These are phyloP conservation scores for Bombus impatiens DNA, from an alignment of 1,140 invertebrate genomes.

Conservation along the genomic window DNA sequence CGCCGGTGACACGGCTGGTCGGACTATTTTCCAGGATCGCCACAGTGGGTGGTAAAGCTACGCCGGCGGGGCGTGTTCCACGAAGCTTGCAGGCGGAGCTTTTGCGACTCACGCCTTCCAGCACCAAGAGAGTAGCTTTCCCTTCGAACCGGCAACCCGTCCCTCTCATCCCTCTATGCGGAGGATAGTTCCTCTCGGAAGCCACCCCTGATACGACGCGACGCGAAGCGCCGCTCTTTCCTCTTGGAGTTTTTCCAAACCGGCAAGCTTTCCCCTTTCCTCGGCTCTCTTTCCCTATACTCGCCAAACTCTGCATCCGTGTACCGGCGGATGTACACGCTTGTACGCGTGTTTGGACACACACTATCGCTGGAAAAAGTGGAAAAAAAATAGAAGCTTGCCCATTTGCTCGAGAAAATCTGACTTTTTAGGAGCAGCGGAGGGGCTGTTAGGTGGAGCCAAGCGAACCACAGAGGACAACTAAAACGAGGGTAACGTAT, in stretches of 20 bases:
- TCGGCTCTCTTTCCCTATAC: not conserved
- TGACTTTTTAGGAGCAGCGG: constrained; percentile 50
- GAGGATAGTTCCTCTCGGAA: constrained; percentile 34
- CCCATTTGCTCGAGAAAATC: constrained; percentile 46
- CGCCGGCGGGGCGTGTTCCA: constrained; percentile 70
- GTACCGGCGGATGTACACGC: constrained; percentile 32
- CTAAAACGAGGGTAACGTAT: constrained; percentile 77
- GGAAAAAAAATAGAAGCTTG: constrained; percentile 14
- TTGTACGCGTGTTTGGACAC: constrained; percentile 30
- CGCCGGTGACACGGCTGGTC: constrained; percentile 56
- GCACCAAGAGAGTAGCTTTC: constrained; percentile 66
- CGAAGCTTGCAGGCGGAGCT: constrained; percentile 81
- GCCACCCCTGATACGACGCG: constrained; percentile 27
- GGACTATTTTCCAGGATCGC: constrained; percentile 64
- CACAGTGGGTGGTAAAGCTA: constrained; percentile 62
- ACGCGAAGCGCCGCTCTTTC: constrained; percentile 44
- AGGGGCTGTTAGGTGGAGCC: constrained; percentile 51
- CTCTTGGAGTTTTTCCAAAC: constrained; percentile 53
- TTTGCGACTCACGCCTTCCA: constrained; percentile 75
- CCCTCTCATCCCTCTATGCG: constrained; percentile 45
- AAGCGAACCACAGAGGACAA: constrained; percentile 37
- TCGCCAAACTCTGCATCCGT: constrained; percentile 12
- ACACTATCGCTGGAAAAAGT: constrained; percentile 2
- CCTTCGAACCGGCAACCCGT: constrained; percentile 48
- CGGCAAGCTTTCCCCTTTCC: constrained; percentile 21